phyloP scores from a whole-genome alignment of 2,797 vertebrate genomes.

The Pipistrellus pipistrellus region DNA sequence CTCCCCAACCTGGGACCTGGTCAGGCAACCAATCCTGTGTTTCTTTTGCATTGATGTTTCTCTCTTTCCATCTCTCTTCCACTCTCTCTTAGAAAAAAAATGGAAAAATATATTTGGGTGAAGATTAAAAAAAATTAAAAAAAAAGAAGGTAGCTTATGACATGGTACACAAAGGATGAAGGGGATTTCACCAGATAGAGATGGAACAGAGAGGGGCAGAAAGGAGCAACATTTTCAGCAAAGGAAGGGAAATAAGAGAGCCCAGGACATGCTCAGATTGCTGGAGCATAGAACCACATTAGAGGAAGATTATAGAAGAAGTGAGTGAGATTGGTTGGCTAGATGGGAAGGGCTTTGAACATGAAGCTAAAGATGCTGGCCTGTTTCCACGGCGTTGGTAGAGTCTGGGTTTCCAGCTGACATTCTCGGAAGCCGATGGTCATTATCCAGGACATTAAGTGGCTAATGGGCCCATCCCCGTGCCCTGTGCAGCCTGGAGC shows the following conservation, averaged over 20 bases:
- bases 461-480: slow-evolving; percentile 90
- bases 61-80: no score
- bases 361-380: slow-evolving; percentile 69
- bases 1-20: no score
- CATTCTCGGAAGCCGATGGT: slow-evolving; percentile 88
- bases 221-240: background rate
- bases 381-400: slow-evolving; percentile 75
- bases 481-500: slow-evolving; percentile 88
- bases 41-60: no score
- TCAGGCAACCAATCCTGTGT: no score
- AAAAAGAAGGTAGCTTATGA: background rate
- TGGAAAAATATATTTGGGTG: no score
- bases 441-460: slow-evolving; percentile 92
- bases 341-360: slow-evolving; percentile 63
- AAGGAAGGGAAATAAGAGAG: slow-evolving; percentile 35
- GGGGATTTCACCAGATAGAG: background rate
- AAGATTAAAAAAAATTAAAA: no score
- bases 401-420: slow-evolving; percentile 82
- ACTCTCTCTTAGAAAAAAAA: no score
- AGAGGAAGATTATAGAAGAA: slow-evolving; percentile 19
- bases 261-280: background rate
- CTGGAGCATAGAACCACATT: background rate
- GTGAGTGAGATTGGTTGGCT: slow-evolving; percentile 13
- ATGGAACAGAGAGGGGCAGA: background rate
- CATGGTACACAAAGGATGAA: background rate